These are phyloP conservation scores for Eulacestoma nigropectus DNA, from an alignment of 2,113 vertebrate species.

Conservation along the genomic window DNA sequence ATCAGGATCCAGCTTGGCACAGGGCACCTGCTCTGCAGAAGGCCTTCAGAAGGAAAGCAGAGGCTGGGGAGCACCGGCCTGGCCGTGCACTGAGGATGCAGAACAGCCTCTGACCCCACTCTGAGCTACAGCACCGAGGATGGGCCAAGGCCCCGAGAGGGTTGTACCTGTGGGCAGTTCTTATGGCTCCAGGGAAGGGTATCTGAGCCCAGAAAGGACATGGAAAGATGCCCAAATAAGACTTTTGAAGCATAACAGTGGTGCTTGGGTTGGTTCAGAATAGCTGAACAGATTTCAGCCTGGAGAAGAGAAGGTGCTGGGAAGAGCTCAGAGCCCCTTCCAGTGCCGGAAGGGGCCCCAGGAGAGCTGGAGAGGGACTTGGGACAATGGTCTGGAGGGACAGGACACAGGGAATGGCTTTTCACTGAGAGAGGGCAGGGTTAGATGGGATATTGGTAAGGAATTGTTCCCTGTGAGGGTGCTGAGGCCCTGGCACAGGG, in stretches of 20 bases:
- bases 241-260: not conserved
- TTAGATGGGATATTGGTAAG: fast-evolving
- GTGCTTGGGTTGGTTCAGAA: not conserved
- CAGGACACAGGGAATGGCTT: not conserved
- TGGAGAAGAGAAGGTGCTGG: not conserved
- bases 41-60: not conserved
- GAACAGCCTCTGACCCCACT: not conserved
- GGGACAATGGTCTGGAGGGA: fast-evolving
- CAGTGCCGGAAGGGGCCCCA: not conserved
- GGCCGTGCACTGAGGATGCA: fast-evolving
- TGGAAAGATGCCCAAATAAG: not conserved
- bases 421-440: not conserved
- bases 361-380: not conserved
- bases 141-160: fast-evolving
- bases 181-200: not conserved
- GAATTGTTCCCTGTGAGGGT: not conserved
- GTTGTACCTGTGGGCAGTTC: not conserved
- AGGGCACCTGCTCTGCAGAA: not conserved
- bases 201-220: not conserved
- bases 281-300: not conserved
- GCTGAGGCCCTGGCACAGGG: fast-evolving
- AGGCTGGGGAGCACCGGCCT: not conserved
- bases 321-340: not conserved
- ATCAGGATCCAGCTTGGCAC: not conserved
- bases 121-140: not conserved